Evolutionary conservation across 2,888 invertebrate genomes (phyloP).

Genomic region (Miltochrista miniata): DNA sequence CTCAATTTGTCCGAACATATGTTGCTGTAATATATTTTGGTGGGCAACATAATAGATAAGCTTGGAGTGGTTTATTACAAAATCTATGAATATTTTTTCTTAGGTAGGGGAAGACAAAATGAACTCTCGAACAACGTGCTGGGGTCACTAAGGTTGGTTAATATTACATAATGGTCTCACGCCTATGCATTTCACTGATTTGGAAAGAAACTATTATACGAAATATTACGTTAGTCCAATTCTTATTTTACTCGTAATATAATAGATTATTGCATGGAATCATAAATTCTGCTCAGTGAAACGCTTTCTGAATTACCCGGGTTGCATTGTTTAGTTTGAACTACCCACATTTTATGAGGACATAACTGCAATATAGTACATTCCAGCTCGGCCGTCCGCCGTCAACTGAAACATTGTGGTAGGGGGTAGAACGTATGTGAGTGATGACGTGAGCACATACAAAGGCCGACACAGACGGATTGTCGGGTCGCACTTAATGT

Average conservation of each 20-base stretch:
- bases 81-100: no score
- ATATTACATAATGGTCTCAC: no score
- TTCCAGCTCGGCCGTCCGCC: slow-evolving; percentile 1
- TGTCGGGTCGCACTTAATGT: slow-evolving; percentile 33
- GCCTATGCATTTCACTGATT: no score
- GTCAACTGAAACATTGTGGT: neutral
- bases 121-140: no score
- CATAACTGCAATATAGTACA: slow-evolving; percentile 3
- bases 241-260: no score
- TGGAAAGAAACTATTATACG: no score
- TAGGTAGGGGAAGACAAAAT: no score
- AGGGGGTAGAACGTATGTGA: slow-evolving; percentile 2
- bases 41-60: no score
- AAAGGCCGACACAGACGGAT: slow-evolving; percentile 43
- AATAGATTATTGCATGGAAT: no score
- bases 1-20: slow-evolving; percentile 16
- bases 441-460: slow-evolving; percentile 38
- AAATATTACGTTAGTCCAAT: no score
- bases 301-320: neutral
- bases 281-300: neutral
- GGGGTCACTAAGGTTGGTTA: neutral
- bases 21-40: slow-evolving; percentile 9
- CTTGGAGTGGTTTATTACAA: no score
- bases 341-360: slow-evolving; percentile 5
- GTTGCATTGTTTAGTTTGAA: neutral